Base-by-base conservation (phyloP, 2,888 invertebrate genomes). In the Adelognathus sp. region DNA sequence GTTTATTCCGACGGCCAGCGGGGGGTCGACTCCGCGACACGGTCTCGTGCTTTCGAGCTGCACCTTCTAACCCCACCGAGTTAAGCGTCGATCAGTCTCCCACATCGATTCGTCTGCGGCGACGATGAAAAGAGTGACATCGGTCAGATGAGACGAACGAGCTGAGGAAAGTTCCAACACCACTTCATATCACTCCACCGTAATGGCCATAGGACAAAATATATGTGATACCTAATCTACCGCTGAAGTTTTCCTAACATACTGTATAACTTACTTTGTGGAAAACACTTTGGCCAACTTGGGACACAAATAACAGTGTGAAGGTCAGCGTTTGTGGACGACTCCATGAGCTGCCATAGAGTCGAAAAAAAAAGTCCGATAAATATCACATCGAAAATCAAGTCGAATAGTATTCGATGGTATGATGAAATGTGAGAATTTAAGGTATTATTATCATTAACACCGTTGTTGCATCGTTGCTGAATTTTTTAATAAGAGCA, bases 11-110 rank as follows among this genome's bases (percentile, higher is more conserved):
- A 44, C 66, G 46, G 52, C 54, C 54, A 24, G 27, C 52, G 52
- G n/a, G 29, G 36, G 16, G 61, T 50, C 71, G 39, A 29, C 46
- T 71, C 46, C 44, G 29, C 46, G 46, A 44, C 11, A 33, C 33
- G 33, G 11, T 50, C 14, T 31, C 33, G 11, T 11, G 6, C 31
- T 7, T 14, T 46, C 14, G 56, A 24, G 44, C 44, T 39, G n/a
- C 16, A 14, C 41, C 52, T 9, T 39, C 50, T 31, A 52, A 18
- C 31, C 31, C 29, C 50, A 16, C 52, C 36, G 50, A 66, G 74
- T 74, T 74, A 29, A 27, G 66, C 58, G 67, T 74, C 58, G 52
- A 74, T 67, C 60, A 64, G 64, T 27, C n/a, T 54, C 33, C 58
- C 31, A 29, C 27, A 39, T 39, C 14, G 44, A 74, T 74, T 41